These are phyloP conservation scores for Uloborus diversus DNA, from an alignment of 1,140 invertebrate species.

Conservation along the genomic window DNA sequence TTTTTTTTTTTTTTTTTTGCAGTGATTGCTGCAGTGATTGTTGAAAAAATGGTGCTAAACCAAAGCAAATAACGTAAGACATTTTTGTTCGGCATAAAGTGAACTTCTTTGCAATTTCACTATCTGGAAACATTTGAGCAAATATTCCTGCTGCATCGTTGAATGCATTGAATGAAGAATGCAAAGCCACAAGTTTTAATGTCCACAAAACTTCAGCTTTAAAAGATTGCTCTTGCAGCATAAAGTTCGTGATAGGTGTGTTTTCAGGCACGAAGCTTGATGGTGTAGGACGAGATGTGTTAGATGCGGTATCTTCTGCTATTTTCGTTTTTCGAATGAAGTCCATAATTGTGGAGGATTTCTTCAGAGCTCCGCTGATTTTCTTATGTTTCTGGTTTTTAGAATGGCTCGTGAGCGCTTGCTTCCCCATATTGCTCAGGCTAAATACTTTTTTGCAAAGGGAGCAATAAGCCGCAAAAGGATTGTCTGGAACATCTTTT, in stretches of 20 bases:
- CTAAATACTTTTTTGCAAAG: background rate
- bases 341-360: background rate
- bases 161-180: background rate
- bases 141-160: background rate
- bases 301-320: background rate
- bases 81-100: background rate
- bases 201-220: background rate
- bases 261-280: background rate
- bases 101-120: background rate
- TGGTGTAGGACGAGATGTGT: background rate
- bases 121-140: background rate
- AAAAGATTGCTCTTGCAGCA: background rate
- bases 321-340: too few species aligned
- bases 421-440: background rate
- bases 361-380: background rate
- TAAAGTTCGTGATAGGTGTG: background rate
- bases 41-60: background rate
- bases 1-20: too few species aligned
- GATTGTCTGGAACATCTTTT: background rate
- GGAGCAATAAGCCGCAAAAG: background rate
- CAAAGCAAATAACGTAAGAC: background rate
- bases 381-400: background rate
- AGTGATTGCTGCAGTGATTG: background rate
- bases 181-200: conserved; percentile 7
- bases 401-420: background rate